Base-by-base conservation (phyloP, 2,888 invertebrate genomes). In the Bellardia bayeri region DNA sequence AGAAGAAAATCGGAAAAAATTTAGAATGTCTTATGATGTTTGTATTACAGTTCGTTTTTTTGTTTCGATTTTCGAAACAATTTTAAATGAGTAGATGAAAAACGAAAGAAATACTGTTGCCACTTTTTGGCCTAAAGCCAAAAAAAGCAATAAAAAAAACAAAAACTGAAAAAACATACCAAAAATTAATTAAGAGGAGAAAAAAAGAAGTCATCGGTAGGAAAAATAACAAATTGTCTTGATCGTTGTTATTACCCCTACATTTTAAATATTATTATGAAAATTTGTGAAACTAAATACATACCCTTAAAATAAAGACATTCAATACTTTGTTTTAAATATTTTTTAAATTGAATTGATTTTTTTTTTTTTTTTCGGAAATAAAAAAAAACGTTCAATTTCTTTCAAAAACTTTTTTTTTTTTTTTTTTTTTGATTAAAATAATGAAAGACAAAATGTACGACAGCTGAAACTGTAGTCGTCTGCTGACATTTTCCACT, bases 401-500 rank as follows among this genome's bases (percentile, higher is more conserved):
- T 58, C 33, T 23, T 33, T 84, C 33, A 33, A 66, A 78, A 71
- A 71, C 23, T 23, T 23, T 5, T 37, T 6, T 37, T 37, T 5
- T 30, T 42, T 56, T 13, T 33, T 56, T 14, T 1, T 33, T 13
- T 58, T 13, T 23, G 68, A 33, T 64, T 4, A 33, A 51, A 58
- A 58, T 13, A 33, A 37, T 45, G 23, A 49, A 51, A 33, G 9
- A 54, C 58, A 49, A 66, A 58, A 58, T 54, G 14, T 68, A 79
- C 69, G 87, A 85, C 87, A 85, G 87, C 87, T 87, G 85, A 82
- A 85, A 72, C 42, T 71, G 37, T 74, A 66, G 82, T 74, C 82
- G 82, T 74, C 82, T 64, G 85, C 9, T 85, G 87, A 85, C 87
- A 87, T 82, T 87, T 87, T 87, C 81, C 84, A 84, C 76, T 87